phyloP scores from a whole-genome alignment of 2,797 vertebrate genomes.

The Microctenopoma stevenorrisi region DNA sequence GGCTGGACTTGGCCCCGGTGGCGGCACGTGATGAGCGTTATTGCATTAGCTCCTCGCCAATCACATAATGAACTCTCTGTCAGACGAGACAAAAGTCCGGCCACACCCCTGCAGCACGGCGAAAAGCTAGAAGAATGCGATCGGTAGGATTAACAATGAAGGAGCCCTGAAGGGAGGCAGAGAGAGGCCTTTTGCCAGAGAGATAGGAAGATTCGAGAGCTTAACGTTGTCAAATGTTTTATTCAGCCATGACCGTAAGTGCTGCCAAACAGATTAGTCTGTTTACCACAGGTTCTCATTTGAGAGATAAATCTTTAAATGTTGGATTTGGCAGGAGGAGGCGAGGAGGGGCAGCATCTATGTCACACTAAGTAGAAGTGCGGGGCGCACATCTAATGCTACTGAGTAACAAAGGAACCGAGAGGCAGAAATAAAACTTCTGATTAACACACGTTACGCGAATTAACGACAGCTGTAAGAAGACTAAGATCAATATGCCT shows the following conservation, averaged over 20 bases:
- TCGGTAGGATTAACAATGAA: constrained; percentile 82
- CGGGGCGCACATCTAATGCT: constrained; percentile 50
- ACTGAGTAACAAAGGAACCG: constrained; percentile 72
- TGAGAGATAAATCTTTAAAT: constrained; percentile 91
- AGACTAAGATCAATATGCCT: constrained; percentile 83
- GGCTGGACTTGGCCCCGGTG: constrained; percentile 65
- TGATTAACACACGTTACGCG: constrained; percentile 68
- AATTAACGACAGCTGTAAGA: constrained; percentile 78
- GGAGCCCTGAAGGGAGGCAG: constrained; percentile 79
- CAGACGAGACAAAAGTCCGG: constrained; percentile 74
- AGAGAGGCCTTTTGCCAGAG: constrained; percentile 82
- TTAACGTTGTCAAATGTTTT: constrained; percentile 90
- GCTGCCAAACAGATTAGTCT: constrained; percentile 91
- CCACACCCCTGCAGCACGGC: constrained; percentile 76
- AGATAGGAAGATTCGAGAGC: constrained; percentile 86
- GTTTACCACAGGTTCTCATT: constrained; percentile 90
- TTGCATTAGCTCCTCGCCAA: constrained; percentile 80
- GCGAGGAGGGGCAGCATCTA: constrained; percentile 53
- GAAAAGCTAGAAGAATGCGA: constrained; percentile 77
- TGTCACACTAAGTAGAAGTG: constrained; percentile 70
- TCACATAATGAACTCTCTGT: constrained; percentile 80
- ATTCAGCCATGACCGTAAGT: constrained; percentile 88
- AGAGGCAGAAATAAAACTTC: constrained; percentile 68
- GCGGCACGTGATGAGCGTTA: constrained; percentile 77
- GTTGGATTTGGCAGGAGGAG: constrained; percentile 84